Conservation (phyloP, 2,888 invertebrate species). For the Catocala sponsa region DNA sequence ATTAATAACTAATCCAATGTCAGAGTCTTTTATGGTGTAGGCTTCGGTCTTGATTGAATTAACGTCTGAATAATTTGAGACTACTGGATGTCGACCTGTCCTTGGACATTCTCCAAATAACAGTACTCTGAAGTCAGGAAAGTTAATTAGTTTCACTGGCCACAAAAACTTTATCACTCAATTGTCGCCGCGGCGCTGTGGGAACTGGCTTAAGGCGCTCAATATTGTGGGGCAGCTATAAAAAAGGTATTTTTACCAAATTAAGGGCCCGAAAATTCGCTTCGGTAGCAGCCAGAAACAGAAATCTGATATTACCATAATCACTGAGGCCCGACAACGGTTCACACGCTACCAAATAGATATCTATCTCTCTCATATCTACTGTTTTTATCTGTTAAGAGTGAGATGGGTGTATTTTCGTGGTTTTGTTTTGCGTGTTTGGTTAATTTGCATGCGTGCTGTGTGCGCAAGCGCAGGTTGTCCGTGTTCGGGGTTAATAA, state of each 20-base stretch:
- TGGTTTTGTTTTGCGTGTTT: slow-evolving; percentile 40
- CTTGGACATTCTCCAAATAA: slow-evolving; percentile 4
- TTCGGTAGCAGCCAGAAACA: slow-evolving; percentile 54
- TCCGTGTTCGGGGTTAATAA: slow-evolving; percentile 67
- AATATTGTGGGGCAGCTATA: slow-evolving; percentile 30
- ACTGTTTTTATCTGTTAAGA: slow-evolving; percentile 26
- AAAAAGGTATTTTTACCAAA: slow-evolving; percentile 41
- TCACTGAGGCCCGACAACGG: slow-evolving; percentile 38
- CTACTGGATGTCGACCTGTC: too few species aligned
- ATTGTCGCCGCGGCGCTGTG: slow-evolving; percentile 18
- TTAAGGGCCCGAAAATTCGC: slow-evolving; percentile 48
- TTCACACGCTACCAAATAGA: slow-evolving; percentile 23
- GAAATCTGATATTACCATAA: slow-evolving; percentile 54
- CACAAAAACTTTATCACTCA: slow-evolving; percentile 36
- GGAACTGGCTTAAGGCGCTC: slow-evolving; percentile 41
- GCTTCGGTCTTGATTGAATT: too few species aligned
- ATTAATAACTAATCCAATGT: too few species aligned
- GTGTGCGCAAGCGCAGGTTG: slow-evolving; percentile 54
- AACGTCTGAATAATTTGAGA: too few species aligned
- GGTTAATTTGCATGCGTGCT: slow-evolving; percentile 67
- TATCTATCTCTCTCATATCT: slow-evolving; percentile 41
- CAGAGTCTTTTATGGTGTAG: too few species aligned
- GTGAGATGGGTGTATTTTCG: slow-evolving; percentile 44
- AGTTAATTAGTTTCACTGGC: slow-evolving; percentile 13
- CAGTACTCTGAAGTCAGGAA: slow-evolving; percentile 1